phyloP scores from a whole-genome alignment of 2,113 vertebrate genomes.

The Tychaedon coryphoeus region DNA sequence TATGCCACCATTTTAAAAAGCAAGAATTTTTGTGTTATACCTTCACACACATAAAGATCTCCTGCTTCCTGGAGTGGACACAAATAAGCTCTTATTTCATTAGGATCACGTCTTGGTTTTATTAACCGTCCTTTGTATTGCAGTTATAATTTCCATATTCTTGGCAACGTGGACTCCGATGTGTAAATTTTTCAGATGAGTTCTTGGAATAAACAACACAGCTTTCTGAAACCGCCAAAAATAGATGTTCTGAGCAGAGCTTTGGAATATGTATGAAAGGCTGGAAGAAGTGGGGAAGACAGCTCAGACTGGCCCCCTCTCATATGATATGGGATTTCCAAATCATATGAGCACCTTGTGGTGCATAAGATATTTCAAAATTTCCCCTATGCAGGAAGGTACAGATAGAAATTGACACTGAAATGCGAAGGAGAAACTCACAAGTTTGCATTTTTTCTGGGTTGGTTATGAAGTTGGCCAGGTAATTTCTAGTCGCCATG shows the following conservation, averaged over 20 bases:
- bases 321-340: background rate
- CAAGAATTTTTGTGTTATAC: background rate
- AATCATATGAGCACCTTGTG: background rate
- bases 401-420: background rate
- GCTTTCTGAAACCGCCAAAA: background rate
- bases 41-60: background rate
- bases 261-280: background rate
- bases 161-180: background rate
- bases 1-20: background rate
- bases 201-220: constrained; percentile 12
- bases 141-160: background rate
- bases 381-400: background rate
- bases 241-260: background rate
- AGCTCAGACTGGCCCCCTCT: background rate
- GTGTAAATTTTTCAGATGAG: background rate
- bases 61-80: background rate
- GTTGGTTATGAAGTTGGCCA: background rate
- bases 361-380: background rate
- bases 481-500: background rate
- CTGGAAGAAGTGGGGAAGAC: background rate
- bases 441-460: background rate
- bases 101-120: background rate
- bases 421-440: background rate
- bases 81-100: background rate
- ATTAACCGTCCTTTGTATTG: background rate